Evolutionary conservation across 2,888 invertebrate species (phyloP).

Genomic region (Pollenia griseotomentosa): DNA sequence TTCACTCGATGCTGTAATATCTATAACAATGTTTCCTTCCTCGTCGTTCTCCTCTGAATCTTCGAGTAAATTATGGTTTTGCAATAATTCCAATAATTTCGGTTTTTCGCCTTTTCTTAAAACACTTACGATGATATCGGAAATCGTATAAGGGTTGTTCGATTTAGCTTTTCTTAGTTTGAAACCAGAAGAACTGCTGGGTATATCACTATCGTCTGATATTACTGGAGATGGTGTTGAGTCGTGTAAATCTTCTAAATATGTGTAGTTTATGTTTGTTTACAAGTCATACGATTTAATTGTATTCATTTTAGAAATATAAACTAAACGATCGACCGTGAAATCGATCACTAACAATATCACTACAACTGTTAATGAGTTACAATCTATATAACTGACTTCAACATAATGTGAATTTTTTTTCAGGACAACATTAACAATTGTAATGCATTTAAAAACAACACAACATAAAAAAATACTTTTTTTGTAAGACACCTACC

Average conservation of each 20-base stretch:
- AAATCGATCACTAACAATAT: conserved; percentile 39
- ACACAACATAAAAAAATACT: conserved; percentile 7
- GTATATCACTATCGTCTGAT: conserved; percentile 69
- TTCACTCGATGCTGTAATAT: conserved; percentile 56
- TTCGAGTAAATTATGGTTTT: conserved; percentile 43
- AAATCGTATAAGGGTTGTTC: conserved; percentile 54
- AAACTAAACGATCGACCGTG: conserved; percentile 49
- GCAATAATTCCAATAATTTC: conserved; percentile 55
- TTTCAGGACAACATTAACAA: conserved; percentile 47
- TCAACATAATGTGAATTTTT: neutral
- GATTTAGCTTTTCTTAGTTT: conserved; percentile 20
- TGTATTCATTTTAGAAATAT: conserved; percentile 26
- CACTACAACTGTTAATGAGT: conserved; percentile 61
- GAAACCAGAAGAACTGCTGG: conserved; percentile 31
- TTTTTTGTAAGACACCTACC: conserved; percentile 56
- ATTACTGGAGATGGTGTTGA: conserved; percentile 75
- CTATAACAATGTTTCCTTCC: conserved; percentile 54
- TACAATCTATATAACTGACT: neutral
- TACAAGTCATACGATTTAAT: conserved; percentile 51
- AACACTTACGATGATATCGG: conserved; percentile 58
- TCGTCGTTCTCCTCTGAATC: conserved; percentile 38
- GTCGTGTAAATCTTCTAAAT: conserved; percentile 74
- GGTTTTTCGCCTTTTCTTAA: conserved; percentile 64
- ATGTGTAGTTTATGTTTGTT: conserved; percentile 67
- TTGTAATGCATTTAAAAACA: conserved; percentile 44